Base-by-base conservation (phyloP, 2,113 vertebrate genomes). In the Pleuronectes platessa region DNA sequence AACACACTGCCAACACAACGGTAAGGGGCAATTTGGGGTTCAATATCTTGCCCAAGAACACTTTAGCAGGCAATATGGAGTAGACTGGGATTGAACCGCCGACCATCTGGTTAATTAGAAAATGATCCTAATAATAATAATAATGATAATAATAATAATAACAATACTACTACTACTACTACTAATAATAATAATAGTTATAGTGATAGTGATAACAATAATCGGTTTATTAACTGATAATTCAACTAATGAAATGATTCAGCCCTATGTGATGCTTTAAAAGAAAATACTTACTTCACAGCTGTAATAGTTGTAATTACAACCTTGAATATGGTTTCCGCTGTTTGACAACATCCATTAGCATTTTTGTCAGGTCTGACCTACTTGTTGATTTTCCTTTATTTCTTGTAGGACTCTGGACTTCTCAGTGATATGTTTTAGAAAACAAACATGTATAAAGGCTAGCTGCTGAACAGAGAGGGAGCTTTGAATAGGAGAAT, bases 381-480 rank as follows among this genome's bases (percentile, higher is more conserved):
- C 74, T 77, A 87, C 90, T 90, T 90, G 91, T 93, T 92, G 90
- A 90, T 89, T 87, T 86, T 75, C 62, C 49, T 85, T 90, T 83
- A 74, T 89, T 70, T 84, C 76, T 74, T 53, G 74, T 61, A 69
- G 71, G 74, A 69, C 81, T 87, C 63, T 66, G 79, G 82, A 83
- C 79, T 74, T 71, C 83, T 90, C 88, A 88, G 64, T 85, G 75
- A 82, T 71, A 83, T 90, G 88, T 93, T 83, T 88, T 89, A 84
- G 81, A 92, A 93, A 92, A 93, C 93, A 93, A 92, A 92, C 81
- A 92, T 90, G 77, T 85, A 68, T 80, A 92, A 89, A 92, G 81
- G 87, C 85, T 86, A 89, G 88, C 86, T 80, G 83, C 86, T 83
- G 85, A 87, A 89, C 86, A 82, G 86, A 86, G 78, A 82, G 79